A percentile compares a stretch with the other conserved stretches of the same genome.
phyloP scores from a whole-genome alignment of 1,140 invertebrate species.

The Myzus persicae region DNA sequence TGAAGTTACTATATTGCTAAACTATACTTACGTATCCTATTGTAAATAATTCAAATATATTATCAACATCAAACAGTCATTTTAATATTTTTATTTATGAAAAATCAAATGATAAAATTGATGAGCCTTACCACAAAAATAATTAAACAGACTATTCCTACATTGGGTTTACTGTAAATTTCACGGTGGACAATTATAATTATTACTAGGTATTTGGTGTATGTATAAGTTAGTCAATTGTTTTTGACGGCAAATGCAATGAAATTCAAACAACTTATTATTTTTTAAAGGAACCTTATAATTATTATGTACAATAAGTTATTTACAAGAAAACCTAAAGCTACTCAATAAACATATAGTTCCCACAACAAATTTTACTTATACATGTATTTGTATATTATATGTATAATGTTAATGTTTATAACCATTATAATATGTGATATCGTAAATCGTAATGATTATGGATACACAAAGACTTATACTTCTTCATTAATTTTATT shows the following conservation, averaged over 20 bases:
- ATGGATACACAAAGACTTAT: background rate
- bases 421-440: too few species aligned
- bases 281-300: too few species aligned
- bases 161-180: background rate
- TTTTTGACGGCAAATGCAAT: too few species aligned
- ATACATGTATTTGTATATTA: background rate
- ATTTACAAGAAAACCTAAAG: background rate
- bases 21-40: background rate
- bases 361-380: background rate
- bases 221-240: too few species aligned
- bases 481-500: background rate
- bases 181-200: too few species aligned
- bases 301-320: background rate
- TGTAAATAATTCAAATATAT: background rate
- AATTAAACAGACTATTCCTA: background rate
- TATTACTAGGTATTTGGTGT: too few species aligned
- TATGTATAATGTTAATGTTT: too few species aligned
- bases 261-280: too few species aligned
- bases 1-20: too few species aligned
- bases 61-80: background rate
- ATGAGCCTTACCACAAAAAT: background rate
- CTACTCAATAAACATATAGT: background rate
- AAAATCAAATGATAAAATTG: background rate
- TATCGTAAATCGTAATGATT: background rate
- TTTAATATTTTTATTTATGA: background rate